Base-by-base conservation (phyloP, 2,113 vertebrate species). In the Opisthocomus hoazin region DNA sequence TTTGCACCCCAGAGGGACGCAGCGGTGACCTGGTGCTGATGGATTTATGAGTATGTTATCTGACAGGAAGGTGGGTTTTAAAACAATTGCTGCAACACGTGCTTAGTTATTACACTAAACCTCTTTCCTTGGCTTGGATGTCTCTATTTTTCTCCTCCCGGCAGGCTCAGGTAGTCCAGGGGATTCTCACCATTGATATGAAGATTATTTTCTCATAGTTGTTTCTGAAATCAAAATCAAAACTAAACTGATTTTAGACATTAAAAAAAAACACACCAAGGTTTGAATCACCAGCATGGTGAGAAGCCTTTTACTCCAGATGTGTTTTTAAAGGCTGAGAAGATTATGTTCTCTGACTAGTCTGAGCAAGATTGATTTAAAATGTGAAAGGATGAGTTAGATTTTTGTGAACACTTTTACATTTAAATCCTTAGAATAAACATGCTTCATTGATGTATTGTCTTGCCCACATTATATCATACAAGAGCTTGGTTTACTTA, bases 1-100 rank as follows among this genome's bases (percentile, higher is more conserved):
- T 91, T 90, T 91, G 65, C 75, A 91, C 89, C 95, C 94, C 75
- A 64, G 90, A 93, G 96, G 87, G 87, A 92, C 0, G 0, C 70
- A 94, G 81, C 41, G 6, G 92, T 96, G 95, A 97, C 95, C 94
- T 80, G 66, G 81, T 96, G 92, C 89, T 97, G 97, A 98, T 97
- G 93, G 96, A 97, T 97, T 97, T 95, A 97, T 94, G 91, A 94
- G 83, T 66, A 77, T 73, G 84, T 87, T 94, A 81, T 97, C 86
- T 96, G 96, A 93, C 92, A 96, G 75, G 78, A 86, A 96, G 94
- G 89, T 10, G 70, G 41, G 90, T 94, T 97, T 97, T 91, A 97
- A 97, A 96, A 91, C 80, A 89, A 29, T 86, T 75, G 43, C 83
- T 83, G 75, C 58, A 94, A 75, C 73, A 96, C 2, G 4, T 84